Evolutionary conservation across 2,113 vertebrate genomes (phyloP), one percentile per base, ranked within the genome.

Genomic region (Struthidea cinerea): DNA sequence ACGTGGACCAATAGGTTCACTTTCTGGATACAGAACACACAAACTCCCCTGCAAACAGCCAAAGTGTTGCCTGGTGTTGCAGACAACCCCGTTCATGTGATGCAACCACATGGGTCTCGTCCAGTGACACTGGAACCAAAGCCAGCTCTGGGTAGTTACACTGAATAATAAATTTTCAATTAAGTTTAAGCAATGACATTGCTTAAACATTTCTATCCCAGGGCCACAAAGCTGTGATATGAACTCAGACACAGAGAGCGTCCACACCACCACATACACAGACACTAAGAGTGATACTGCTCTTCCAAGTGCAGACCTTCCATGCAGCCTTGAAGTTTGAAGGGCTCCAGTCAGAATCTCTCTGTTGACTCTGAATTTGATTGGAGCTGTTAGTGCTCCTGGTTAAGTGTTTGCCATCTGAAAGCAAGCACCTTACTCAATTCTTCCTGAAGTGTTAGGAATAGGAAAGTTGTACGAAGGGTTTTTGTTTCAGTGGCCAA

Each of bases 51-150:
- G 46, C 55, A 52, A 60, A 73, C 24, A 65, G 78, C 21, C 3
- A 1, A 9, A n/a, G 32, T 6, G 32, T 37, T 82, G 85, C 69
- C 41, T 59, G 64, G 13, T 56, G 55, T 11, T 64, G 30, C 30
- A 16, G 13, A 37, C 26, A 81, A 6, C 23, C 33, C 28, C 0
- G 0, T 18, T 19, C 46, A 28, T 0, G 0, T 65, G 50, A 20
- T 65, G 60, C 26, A 47, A 14, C 22, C n/a, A 19, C 12, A 1
- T 30, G 39, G 39, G 20, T 65, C 50, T 77, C 55, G 20, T 16
- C 27, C 44, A 11, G 44, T 6, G 3, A 4, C 13, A 3, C 67
- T 28, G 35, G 44, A 59, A 46, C 23, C 0, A 4, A 46, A 71
- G 33, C 30, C 63, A 89, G 1, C 9, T 21, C 47, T 2, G 6